These are phyloP conservation scores for Cairina moschata DNA, from an alignment of 2,113 vertebrate species.

Conservation along the genomic window DNA sequence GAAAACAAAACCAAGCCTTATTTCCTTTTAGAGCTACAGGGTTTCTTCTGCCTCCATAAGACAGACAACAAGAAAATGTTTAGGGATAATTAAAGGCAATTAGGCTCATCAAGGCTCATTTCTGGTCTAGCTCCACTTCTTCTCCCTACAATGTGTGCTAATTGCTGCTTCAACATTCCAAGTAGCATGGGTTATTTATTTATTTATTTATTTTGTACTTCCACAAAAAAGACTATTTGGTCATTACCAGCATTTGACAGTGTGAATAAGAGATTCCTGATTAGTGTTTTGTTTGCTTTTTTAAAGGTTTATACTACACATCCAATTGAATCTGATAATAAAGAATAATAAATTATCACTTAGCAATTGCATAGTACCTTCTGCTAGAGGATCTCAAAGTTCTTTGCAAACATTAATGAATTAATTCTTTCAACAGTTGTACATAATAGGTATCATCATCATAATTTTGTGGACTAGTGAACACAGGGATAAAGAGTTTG, in stretches of 20 bases:
- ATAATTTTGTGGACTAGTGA: conserved; percentile 21
- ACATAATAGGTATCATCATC: conserved; percentile 33
- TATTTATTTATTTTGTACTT: conserved; percentile 53
- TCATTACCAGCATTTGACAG: conserved; percentile 66
- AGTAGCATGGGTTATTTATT: conserved; percentile 28
- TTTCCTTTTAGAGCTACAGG: conserved; percentile 78
- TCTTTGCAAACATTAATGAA: conserved; percentile 50
- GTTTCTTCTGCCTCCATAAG: conserved; percentile 75
- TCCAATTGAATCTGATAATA: conserved; percentile 34
- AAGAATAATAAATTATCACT: conserved; percentile 50
- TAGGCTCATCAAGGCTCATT: conserved; percentile 75
- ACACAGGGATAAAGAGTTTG: conserved; percentile 15
- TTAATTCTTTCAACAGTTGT: conserved; percentile 26
- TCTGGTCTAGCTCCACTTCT: conserved; percentile 57
- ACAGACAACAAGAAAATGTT: conserved; percentile 74
- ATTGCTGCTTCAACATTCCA: conserved; percentile 73
- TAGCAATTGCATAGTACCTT: conserved; percentile 16
- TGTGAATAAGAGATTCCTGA: conserved; percentile 60
- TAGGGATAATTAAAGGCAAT: conserved; percentile 81
- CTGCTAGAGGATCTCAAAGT: conserved; percentile 15
- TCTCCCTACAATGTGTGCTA: conserved; percentile 69
- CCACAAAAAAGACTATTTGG: conserved; percentile 66
- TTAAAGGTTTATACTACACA: conserved; percentile 27
- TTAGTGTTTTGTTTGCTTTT: conserved; percentile 53
- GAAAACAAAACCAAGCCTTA: conserved; percentile 76